Conservation (phyloP, 2,888 invertebrate genomes). For the Ophonus ardosiacus region DNA sequence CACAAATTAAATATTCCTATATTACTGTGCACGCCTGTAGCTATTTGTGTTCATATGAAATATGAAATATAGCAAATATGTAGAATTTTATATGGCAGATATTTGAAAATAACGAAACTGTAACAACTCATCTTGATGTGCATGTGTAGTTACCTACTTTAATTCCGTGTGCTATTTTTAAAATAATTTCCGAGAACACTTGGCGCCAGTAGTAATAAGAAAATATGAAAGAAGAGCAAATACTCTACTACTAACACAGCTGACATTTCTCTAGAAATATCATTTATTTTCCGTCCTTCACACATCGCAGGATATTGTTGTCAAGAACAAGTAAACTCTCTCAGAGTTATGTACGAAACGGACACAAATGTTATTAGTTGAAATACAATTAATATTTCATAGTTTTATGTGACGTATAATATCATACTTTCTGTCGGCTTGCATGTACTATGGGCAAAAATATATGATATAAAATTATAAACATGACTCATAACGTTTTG, state of each 20-base stretch:
- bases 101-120: not conserved
- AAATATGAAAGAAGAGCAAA: constrained; percentile 3
- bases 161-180: not conserved
- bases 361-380: constrained; percentile 25
- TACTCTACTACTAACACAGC: not conserved
- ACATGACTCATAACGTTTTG: constrained; percentile 12
- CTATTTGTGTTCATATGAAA: no score
- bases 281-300: constrained; percentile 31
- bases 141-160: not conserved
- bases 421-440: not conserved
- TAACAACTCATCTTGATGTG: not conserved
- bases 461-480: constrained; percentile 21
- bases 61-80: no score
- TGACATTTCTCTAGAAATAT: constrained; percentile 40
- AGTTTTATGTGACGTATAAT: constrained; percentile 37
- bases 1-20: no score
- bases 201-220: not conserved
- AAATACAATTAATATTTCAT: constrained; percentile 50
- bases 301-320: constrained; percentile 13
- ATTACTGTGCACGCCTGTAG: no score
- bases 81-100: no score
- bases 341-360: constrained; percentile 12
- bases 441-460: not conserved
- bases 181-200: constrained; percentile 16
- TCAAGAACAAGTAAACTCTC: constrained; percentile 1